Evolutionary conservation across 2,113 vertebrate species (phyloP).

Genomic region (Clarias batrachus): DNA sequence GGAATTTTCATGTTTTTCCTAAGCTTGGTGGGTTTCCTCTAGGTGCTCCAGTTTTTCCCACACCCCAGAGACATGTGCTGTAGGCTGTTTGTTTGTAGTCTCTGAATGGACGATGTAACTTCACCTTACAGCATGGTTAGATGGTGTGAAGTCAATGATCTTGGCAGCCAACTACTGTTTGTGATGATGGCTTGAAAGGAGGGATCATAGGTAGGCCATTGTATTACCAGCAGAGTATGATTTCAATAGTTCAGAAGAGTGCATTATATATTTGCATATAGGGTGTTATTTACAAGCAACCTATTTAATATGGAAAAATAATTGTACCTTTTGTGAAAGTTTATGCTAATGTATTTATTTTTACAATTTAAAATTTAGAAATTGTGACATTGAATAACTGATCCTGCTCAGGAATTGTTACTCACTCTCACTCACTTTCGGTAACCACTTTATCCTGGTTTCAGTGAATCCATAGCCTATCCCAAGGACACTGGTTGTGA

Average conservation of each 20-base stretch:
- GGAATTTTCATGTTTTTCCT: too few relatives aligned
- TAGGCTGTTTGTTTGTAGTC: too few relatives aligned
- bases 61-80: too few relatives aligned
- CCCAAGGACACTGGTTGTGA: neutral
- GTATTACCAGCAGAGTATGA: neutral
- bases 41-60: too few relatives aligned
- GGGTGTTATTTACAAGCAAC: neutral
- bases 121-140: too few relatives aligned
- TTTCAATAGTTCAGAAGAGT: neutral
- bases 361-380: neutral
- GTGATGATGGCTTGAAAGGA: too few relatives aligned
- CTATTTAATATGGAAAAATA: neutral
- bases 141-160: too few relatives aligned
- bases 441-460: neutral
- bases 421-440: neutral
- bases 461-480: neutral
- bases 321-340: neutral
- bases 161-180: too few relatives aligned
- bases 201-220: neutral
- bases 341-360: neutral
- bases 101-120: too few relatives aligned
- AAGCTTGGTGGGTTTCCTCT: too few relatives aligned
- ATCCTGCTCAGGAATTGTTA: neutral
- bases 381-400: neutral
- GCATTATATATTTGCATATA: neutral